Evolutionary conservation across 1,140 invertebrate genomes (phyloP), one percentile per base, ranked within the genome.

Genomic region (Pogonognathellus flavescens): DNA sequence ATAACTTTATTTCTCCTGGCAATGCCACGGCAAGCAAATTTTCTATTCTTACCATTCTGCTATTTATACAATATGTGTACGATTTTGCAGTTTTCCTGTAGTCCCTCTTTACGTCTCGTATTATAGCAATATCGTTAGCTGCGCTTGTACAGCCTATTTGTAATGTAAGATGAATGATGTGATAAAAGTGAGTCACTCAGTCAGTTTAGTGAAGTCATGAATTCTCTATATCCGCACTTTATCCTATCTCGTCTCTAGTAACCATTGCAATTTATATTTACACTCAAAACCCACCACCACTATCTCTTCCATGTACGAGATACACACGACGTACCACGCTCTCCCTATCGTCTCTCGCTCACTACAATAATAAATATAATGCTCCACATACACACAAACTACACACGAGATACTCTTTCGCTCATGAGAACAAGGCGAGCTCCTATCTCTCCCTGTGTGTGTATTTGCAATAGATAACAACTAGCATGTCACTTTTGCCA

Each of bases 131-230:
- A 41, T 70, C 66, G 66, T 76, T 76, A 76, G 31, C 31, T 76
- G 0, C 70, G 70, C 70, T 76, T 76, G 70, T 76, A 76, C 41
- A 49, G 22, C 41, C 70, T 76, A 76, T 76, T 76, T 76, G 70
- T 76, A 76, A 76, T 76, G 70, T 76, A 76, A 76, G 70, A 76
- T 76, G 70, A 76, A 76, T 76, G 70, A 76, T 76, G 70, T 76
- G 70, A 76, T 76, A 76, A 76, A 76, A 76, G 70, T 76, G 70
- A 76, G 70, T 76, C 70, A 76, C 70, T 76, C 70, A 25, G 70
- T 76, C 25, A 76, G 70, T 18, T 31, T 49, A 66, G 62, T 20
- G 70, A 76, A 76, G 20, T 66, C 62, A 66, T 66, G 62, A 66
- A 66, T 66, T 66, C 22, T 13, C 62, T 66, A 13, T 66, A 25